Percentiles rank a stretch among this genome's conserved stretches.
These are phyloP conservation scores for Cyprinodon brontotheroides DNA, from an alignment of 2,113 vertebrate genomes.

Conservation along the genomic window DNA sequence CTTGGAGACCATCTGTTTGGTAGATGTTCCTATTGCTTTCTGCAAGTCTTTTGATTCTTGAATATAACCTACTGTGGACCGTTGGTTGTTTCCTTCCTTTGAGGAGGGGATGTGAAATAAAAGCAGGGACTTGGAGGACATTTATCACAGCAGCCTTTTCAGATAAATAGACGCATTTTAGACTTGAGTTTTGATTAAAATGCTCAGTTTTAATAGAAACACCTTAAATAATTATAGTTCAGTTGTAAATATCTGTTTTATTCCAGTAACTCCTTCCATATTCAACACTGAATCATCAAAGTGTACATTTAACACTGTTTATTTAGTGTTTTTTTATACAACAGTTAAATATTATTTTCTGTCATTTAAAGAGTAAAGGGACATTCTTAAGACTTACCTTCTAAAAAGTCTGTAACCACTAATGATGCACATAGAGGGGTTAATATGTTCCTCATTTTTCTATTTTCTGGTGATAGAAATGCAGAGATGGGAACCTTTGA, in stretches of 20 bases:
- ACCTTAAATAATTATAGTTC: background rate
- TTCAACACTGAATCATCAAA: too few species aligned
- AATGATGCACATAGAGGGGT: too few species aligned
- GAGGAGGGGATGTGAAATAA: slow-evolving; percentile 8
- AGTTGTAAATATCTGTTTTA: background rate
- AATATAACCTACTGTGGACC: slow-evolving; percentile 23
- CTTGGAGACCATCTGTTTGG: slow-evolving; percentile 23
- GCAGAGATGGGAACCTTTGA: too few species aligned
- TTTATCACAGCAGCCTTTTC: background rate
- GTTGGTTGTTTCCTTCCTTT: background rate
- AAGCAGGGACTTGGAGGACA: background rate
- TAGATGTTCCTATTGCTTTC: slow-evolving; percentile 38
- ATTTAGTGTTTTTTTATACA: too few species aligned
- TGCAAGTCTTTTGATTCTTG: slow-evolving; percentile 41
- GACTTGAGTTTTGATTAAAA: background rate
- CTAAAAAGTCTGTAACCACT: too few species aligned
- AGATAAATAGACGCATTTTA: background rate
- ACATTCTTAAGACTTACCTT: too few species aligned
- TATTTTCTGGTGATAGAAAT: too few species aligned
- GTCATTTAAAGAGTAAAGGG: too few species aligned
- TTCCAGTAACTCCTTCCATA: too few species aligned
- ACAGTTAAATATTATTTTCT: too few species aligned
- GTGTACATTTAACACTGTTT: too few species aligned
- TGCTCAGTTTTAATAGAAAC: background rate
- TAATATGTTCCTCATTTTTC: too few species aligned